Base-by-base conservation (phyloP, 2,797 vertebrate genomes). In the Mareca strepera region DNA sequence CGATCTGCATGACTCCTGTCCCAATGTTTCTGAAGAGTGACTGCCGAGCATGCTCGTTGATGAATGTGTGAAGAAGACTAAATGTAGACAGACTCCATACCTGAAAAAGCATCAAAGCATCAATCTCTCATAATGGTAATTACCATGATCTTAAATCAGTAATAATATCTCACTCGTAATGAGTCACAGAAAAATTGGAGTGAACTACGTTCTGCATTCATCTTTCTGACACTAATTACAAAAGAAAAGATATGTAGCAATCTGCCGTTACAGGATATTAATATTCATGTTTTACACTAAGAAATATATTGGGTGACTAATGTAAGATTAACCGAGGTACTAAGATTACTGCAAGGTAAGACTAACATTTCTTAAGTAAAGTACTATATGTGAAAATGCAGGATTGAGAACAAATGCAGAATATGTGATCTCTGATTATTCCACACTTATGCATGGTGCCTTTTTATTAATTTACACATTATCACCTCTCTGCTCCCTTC, bases 1-100 rank as follows among this genome's bases (percentile, higher is more conserved):
- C 99, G 62, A 99, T 98, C 96, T 99, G 99, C 99, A 99, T 99
- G 92, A 99, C 99, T 43, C 99, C 99, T 0, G 99, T 99, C 93
- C 99, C 99, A 44, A 99, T 99, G 98, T 99, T 99, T 94, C 99
- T 98, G 98, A 99, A 99, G 94, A 99, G 98, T 70, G 99, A 99
- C 96, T 99, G 99, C 72, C 99, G 99, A 29, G 99, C 98, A 95
- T 99, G 99, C 86, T 99, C 99, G 48, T 98, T 99, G 29, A 98
- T 97, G 91, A 99, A 99, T 70, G 97, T 98, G 96, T 99, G 99
- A 95, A 99, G 98, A 93, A 98, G 98, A 82, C 73, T 96, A 96
- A 99, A 99, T 0, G 98, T 98, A 88, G 98, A 97, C 86, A 99
- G 90, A 93, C 98, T 99, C 99, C 99, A 99, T 55, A 99, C 98